Conservation (phyloP, 2,888 invertebrate genomes). For the Achlya flavicornis region DNA sequence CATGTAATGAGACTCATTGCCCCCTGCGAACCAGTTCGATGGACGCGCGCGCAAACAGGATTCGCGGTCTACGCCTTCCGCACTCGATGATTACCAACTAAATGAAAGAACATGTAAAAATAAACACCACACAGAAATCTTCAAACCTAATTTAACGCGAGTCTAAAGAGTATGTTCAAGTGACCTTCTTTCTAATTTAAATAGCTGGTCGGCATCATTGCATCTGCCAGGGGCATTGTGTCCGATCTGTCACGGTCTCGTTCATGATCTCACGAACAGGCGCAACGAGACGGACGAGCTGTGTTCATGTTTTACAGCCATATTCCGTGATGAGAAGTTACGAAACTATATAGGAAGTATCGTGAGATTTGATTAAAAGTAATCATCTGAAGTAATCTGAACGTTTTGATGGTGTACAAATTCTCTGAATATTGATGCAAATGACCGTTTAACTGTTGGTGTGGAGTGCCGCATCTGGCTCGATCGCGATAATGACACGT, state of each 20-base stretch:
- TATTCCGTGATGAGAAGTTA: conserved; percentile 66
- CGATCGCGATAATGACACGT: conserved; percentile 46
- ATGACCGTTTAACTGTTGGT: conserved; percentile 53
- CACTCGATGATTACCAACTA: conserved; percentile 56
- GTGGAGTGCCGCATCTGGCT: conserved; percentile 43
- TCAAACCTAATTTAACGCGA: conserved; percentile 14
- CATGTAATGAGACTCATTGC: conserved; percentile 55
- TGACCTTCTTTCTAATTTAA: conserved; percentile 50
- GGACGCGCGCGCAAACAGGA: conserved; percentile 64
- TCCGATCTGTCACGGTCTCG: conserved; percentile 69
- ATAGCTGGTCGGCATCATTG: conserved; percentile 48
- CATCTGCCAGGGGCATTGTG: conserved; percentile 60
- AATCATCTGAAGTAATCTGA: conserved; percentile 36
- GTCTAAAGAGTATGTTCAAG: conserved; percentile 26
- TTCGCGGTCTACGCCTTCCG: conserved; percentile 61
- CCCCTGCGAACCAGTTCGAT: conserved; percentile 60
- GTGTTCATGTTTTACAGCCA: conserved; percentile 43
- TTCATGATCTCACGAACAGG: conserved; percentile 62
- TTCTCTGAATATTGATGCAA: conserved; percentile 46
- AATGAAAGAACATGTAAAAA: conserved; percentile 42
- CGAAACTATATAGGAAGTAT: conserved; percentile 60
- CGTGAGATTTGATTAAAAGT: conserved; percentile 51
- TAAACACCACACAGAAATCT: conserved; percentile 8
- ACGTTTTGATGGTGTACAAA: conserved; percentile 34
- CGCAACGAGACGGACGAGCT: conserved; percentile 30